These are phyloP conservation scores for Euphydryas editha DNA, from an alignment of 2,888 invertebrate species.

Conservation along the genomic window DNA sequence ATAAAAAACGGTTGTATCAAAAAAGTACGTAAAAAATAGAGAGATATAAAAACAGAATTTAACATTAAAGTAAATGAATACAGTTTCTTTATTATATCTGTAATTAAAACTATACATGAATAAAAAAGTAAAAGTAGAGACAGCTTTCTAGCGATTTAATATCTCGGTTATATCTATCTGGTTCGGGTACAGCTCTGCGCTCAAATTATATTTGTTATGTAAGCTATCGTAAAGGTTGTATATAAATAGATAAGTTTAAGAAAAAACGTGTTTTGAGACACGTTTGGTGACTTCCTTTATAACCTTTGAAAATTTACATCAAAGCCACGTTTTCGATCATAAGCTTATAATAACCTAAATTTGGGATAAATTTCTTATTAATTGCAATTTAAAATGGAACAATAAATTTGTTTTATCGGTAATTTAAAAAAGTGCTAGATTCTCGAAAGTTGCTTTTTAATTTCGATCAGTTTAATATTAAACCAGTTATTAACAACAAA, in stretches of 20 bases:
- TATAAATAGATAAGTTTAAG: conserved; percentile 20
- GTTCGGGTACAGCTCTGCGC: background rate
- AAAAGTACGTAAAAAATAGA: too few species aligned
- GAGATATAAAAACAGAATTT: too few species aligned
- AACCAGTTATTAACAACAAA: background rate
- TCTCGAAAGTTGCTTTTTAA: background rate
- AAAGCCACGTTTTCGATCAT: conserved; percentile 3
- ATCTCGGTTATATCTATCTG: conserved; percentile 9
- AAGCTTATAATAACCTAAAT: background rate
- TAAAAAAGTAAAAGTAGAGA: conserved; percentile 23
- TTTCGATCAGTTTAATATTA: background rate
- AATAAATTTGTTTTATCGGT: background rate
- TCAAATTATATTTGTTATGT: conserved; percentile 16
- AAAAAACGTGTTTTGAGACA: conserved; percentile 25
- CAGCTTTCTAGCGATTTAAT: conserved; percentile 9
- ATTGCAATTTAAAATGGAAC: background rate
- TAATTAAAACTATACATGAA: background rate
- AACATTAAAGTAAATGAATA: background rate
- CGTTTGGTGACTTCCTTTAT: conserved; percentile 20
- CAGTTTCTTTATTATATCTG: background rate
- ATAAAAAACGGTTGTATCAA: too few species aligned
- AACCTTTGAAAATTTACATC: conserved; percentile 11
- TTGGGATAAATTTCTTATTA: too few species aligned
- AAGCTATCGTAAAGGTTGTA: conserved; percentile 21
- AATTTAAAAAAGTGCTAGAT: background rate